phyloP scores from a whole-genome alignment of 2,113 vertebrate species.

The Microcebus tavaratra region DNA sequence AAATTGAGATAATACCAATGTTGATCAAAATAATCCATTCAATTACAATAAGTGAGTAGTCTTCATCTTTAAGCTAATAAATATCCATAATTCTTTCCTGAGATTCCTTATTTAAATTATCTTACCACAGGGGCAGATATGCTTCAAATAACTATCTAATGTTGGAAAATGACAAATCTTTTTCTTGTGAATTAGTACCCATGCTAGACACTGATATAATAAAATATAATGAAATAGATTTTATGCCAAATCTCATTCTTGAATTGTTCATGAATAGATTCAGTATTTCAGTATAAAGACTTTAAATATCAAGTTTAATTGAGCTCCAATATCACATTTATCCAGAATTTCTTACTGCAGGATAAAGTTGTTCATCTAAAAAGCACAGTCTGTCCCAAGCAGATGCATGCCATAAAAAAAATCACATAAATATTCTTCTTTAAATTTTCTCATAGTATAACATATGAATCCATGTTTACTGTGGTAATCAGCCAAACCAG shows the following conservation, averaged over 20 bases:
- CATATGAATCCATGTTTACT: background rate
- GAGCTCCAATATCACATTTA: slow-evolving; percentile 13
- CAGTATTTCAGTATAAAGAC: slow-evolving; percentile 21
- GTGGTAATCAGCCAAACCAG: background rate
- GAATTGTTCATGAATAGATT: background rate
- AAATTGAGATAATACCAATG: background rate
- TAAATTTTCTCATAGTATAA: background rate
- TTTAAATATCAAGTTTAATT: slow-evolving; percentile 42
- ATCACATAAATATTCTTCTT: background rate
- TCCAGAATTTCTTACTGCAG: background rate
- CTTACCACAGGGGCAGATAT: background rate
- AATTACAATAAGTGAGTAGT: background rate
- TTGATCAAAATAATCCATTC: background rate
- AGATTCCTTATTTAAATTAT: background rate
- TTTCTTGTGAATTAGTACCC: background rate
- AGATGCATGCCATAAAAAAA: background rate
- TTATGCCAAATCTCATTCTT: background rate
- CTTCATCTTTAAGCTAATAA: background rate
- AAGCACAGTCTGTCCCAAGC: slow-evolving; percentile 38
- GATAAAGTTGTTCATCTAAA: slow-evolving; percentile 48
- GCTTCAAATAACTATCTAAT: background rate
- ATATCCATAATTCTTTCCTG: background rate
- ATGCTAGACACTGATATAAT: background rate
- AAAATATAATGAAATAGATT: background rate
- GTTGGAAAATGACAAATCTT: background rate